phyloP scores from a whole-genome alignment of 53 echinoderm and acorn worm species.

The Pentamera pediparva region DNA sequence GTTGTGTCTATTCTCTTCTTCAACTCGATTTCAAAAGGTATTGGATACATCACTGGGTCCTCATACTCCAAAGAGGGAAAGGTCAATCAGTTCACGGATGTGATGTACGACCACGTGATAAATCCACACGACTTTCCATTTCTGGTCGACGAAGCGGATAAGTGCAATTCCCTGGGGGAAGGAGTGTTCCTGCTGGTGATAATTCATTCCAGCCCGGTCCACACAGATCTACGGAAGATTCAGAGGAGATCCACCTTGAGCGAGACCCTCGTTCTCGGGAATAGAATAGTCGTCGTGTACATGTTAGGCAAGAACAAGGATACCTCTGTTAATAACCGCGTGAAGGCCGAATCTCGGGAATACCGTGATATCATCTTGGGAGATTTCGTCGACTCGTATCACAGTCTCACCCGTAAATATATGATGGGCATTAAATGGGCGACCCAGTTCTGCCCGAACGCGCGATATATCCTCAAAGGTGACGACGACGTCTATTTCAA shows the following conservation, averaged over 20 bases:
- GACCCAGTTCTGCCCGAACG: conserved; percentile 22
- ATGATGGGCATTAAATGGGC: conserved; percentile 55
- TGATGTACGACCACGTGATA: not conserved
- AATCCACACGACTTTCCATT: conserved; percentile 1
- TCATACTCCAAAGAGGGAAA: not conserved
- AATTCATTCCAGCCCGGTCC: conserved; percentile 1
- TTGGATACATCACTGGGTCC: no score
- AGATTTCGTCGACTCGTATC: conserved; percentile 32
- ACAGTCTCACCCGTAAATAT: conserved; percentile 36
- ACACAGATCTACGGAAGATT: not conserved
- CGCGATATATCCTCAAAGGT: conserved; percentile 37
- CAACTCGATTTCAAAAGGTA: no score
- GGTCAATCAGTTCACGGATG: conserved; percentile 1
- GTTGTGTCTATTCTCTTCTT: not conserved
- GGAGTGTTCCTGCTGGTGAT: conserved; percentile 7
- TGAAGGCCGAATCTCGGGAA: not conserved
- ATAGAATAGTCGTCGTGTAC: not conserved
- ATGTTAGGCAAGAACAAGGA: not conserved
- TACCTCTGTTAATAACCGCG: not conserved
- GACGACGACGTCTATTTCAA: conserved; percentile 41
- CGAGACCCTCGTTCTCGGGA: not conserved
- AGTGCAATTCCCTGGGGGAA: not conserved
- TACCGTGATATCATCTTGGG: conserved; percentile 45
- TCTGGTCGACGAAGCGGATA: not conserved
- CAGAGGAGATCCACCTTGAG: not conserved